Base-by-base conservation (phyloP, 2,888 invertebrate species). In the Euphydryas editha region DNA sequence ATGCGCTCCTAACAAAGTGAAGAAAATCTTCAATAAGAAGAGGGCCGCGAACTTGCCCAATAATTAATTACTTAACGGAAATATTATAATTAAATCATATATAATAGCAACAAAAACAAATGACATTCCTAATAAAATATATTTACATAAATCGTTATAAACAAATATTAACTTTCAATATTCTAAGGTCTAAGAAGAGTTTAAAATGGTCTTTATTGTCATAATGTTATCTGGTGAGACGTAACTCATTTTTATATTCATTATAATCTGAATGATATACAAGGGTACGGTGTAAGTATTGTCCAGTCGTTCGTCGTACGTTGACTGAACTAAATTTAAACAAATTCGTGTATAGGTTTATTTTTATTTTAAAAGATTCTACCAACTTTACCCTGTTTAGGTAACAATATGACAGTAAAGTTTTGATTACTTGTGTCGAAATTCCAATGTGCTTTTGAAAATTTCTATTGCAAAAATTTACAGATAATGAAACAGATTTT, bases 101-200 rank as follows among this genome's bases (percentile, higher is more conserved):
- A 74, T 72, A 75, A 67, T 67, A 70, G 79, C 77, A 77, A 78
- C 76, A 73, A 75, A 78, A 78, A 78, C 75, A 73, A 78, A 72
- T 69, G 68, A 77, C 69, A 51, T 36, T 30, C 57, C 21, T 57
- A n/a, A 72, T 62, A 70, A 62, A 24, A 51, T 51, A 73, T 75
- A 77, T 75, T 74, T 74, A 77, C 75, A 75, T 65, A 65, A 69
- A 69, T 73, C 30, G 54, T 30, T 69, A 72, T 69, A 59, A 69
- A 73, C 66, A 70, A 68, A 65, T 54, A 47, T 65, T 20, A 59
- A 64, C 57, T 59, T 54, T 68, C 61, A 39, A 20, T 30, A 47
- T n/a, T 39, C 20, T 21, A 56, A 56, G 18, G 11, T 42, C 37
- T 47, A 24, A 30, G 21, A 11, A 42, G 20, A 58, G n/a, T 20